A percentile compares a stretch with the other conserved stretches of the same genome.
Evolutionary conservation across 2,113 vertebrate genomes (phyloP).

Genomic region (Anhinga rufa): DNA sequence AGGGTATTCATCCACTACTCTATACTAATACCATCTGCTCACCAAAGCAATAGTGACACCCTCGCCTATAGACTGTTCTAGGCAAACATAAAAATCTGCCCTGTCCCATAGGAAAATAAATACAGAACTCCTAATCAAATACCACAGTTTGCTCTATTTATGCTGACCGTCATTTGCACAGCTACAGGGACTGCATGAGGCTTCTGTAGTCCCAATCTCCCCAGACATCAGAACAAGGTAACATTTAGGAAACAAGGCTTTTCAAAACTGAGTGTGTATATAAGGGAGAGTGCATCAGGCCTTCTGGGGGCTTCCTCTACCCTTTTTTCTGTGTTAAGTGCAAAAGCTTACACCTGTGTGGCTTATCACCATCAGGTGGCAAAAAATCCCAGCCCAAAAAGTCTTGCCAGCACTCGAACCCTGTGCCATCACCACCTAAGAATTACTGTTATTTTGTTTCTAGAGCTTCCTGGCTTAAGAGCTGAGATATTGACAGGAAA

Average conservation of each 20-base stretch:
- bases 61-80: neutral
- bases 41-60: neutral
- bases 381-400: neutral
- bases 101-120: neutral
- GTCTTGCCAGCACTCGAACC: neutral
- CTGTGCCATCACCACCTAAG: neutral
- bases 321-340: neutral
- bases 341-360: neutral
- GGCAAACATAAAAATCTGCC: neutral
- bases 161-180: neutral
- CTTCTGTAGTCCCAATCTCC: neutral
- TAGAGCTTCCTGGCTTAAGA: neutral
- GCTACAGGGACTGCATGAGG: neutral
- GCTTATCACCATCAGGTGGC: neutral
- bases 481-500: neutral
- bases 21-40: neutral
- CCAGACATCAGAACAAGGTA: neutral
- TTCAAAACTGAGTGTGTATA: neutral
- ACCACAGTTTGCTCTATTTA: neutral
- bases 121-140: neutral
- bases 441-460: neutral
- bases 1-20: neutral
- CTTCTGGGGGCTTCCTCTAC: neutral
- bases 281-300: neutral
- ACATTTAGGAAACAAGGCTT: neutral